A percentile compares a stretch with the other conserved stretches of the same genome.
phyloP scores from a whole-genome alignment of 2,888 invertebrate genomes.

The Ferdinandea cuprea region DNA sequence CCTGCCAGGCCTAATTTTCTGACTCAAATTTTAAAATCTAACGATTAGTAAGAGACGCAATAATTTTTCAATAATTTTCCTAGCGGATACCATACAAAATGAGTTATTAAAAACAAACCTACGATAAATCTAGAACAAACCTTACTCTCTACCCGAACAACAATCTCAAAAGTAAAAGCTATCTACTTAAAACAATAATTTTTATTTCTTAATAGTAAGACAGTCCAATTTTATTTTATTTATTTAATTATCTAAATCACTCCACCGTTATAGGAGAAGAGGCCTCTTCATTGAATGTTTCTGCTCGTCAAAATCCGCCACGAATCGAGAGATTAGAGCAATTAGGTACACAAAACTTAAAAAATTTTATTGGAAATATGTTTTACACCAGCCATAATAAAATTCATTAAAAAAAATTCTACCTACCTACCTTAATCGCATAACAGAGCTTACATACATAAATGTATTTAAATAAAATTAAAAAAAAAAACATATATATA shows the following conservation, averaged over 20 bases:
- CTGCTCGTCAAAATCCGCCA: constrained; percentile 80
- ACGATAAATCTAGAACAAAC: too few species aligned
- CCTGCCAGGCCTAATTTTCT: too few species aligned
- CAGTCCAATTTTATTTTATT: neutral
- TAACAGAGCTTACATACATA: constrained; percentile 69
- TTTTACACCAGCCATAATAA: constrained; percentile 29
- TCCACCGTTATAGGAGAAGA: constrained; percentile 64
- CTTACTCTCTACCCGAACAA: constrained; percentile 11
- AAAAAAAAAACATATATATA: neutral
- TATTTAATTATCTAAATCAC: constrained; percentile 15
- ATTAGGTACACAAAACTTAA: constrained; percentile 80
- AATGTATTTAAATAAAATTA: constrained; percentile 44
- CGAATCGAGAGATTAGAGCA: constrained; percentile 82
- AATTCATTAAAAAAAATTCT: constrained; percentile 29
- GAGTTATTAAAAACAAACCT: too few species aligned
- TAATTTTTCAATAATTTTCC: too few species aligned
- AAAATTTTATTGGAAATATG: constrained; percentile 59
- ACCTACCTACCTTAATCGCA: constrained; percentile 39
- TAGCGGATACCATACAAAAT: too few species aligned
- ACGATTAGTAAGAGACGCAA: too few species aligned
- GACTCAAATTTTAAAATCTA: too few species aligned
- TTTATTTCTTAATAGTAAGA: constrained; percentile 1
- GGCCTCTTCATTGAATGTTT: constrained; percentile 39
- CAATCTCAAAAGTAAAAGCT: constrained; percentile 38
- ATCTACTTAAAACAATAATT: neutral